Evolutionary conservation across 2,797 vertebrate genomes (phyloP), one percentile per base, ranked within the genome.

Genomic region (Pipistrellus kuhlii): DNA sequence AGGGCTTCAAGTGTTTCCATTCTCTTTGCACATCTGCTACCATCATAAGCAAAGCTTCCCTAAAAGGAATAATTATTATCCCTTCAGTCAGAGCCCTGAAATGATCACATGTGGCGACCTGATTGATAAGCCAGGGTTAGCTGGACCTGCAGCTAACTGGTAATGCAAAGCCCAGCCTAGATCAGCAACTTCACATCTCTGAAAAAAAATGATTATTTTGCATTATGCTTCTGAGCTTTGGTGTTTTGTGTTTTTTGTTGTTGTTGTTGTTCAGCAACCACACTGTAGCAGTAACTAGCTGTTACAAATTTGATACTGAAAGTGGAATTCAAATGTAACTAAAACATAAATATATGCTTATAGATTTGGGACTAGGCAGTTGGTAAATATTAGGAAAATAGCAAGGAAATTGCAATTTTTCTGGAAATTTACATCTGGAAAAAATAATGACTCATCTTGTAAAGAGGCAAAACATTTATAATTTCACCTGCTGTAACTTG

Each of bases 251-350:
- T 38, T 38, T 2, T 55, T 30, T 90, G 44, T 44, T 44, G 4
- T 4, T 38, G 4, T 38, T 38, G 4, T 86, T 80, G 32, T 51
- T 86, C 41, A 82, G 21, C 13, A 72, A 23, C 25, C 25, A 48
- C 23, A 23, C 0, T 76, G 20, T 48, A 62, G 27, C 23, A 86
- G 71, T 66, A 53, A n/a, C 13, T 64, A 78, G 38, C 66, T 51
- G 32, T 66, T 51, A 83, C 59, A 87, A 93, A 83, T 32, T 87
- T 80, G 71, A 69, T 71, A 76, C 75, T 48, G 46, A 30, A 82
- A 82, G 32, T 59, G 8, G 38, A n/a, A 21, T 59, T 20, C 13
- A 73, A n/a, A 18, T 78, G 8, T 51, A 66, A 71, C 12, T 69
- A 72, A 78, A 72, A 77, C 5, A 46, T 21, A 13, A 92, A 57